Percentiles rank a stretch among this genome's conserved stretches.
Evolutionary conservation across 2,113 vertebrate species (phyloP).

Genomic region (Orthonyx spaldingii): DNA sequence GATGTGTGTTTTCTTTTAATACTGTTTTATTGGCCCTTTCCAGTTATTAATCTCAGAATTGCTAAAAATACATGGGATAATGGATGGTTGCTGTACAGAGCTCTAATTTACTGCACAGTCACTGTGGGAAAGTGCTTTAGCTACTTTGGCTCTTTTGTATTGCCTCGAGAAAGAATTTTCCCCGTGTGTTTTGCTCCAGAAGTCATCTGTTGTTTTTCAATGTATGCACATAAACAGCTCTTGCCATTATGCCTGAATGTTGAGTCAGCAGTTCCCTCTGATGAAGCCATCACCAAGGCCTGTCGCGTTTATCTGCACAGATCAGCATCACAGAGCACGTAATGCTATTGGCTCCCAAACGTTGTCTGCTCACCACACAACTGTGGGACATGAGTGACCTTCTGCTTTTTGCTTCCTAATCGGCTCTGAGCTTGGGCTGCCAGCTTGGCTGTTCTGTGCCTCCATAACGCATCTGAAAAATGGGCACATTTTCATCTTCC

Average conservation of each 20-base stretch:
- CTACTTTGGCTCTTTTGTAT: background rate
- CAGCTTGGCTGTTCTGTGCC: background rate
- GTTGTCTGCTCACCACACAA: background rate
- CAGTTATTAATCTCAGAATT: background rate
- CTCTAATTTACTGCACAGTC: background rate
- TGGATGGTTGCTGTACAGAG: background rate
- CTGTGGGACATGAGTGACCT: background rate
- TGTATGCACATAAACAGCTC: background rate
- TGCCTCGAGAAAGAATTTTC: background rate
- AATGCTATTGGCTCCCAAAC: background rate
- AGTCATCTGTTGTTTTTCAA: conserved; percentile 29
- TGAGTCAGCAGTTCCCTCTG: conserved; percentile 32
- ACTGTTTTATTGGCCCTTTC: background rate
- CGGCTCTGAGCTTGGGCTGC: background rate
- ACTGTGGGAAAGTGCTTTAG: background rate
- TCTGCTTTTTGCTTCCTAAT: background rate
- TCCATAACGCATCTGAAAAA: background rate
- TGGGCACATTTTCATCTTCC: background rate
- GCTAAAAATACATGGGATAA: background rate
- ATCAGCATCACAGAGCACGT: background rate
- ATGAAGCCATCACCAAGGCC: conserved; percentile 4
- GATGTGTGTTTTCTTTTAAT: background rate
- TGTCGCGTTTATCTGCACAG: background rate
- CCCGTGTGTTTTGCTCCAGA: background rate
- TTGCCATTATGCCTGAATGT: background rate